A percentile compares a stretch with the other conserved stretches of the same genome.
These are phyloP conservation scores for Callitettix versicolor DNA, from an alignment of 1,140 invertebrate genomes.

Conservation along the genomic window DNA sequence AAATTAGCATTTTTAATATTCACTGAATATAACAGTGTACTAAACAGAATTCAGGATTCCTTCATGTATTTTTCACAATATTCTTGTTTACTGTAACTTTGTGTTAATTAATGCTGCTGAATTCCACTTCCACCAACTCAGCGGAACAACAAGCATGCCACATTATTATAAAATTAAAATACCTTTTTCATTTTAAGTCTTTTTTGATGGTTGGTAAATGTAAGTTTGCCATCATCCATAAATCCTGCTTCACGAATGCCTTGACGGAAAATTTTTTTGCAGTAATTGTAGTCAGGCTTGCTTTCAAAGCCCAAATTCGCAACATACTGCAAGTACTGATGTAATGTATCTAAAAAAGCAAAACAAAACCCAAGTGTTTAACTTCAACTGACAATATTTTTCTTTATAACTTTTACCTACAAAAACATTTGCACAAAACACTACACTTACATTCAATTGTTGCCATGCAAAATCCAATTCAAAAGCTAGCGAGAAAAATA, in stretches of 20 bases:
- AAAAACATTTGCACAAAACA: too few relatives aligned
- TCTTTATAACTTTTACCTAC: slow-evolving; percentile 7
- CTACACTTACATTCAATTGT: too few relatives aligned
- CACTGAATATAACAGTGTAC: too few relatives aligned
- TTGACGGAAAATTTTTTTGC: slow-evolving; percentile 35
- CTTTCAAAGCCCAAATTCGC: slow-evolving; percentile 49
- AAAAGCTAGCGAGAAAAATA: neutral
- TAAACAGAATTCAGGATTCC: too few relatives aligned
- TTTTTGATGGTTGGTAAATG: slow-evolving; percentile 25
- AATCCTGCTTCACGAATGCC: slow-evolving; percentile 33
- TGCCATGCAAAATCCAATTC: neutral
- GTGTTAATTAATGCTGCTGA: neutral
- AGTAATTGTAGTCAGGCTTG: slow-evolving; percentile 47
- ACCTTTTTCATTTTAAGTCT: slow-evolving; percentile 19
- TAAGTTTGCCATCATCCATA: slow-evolving; percentile 32
- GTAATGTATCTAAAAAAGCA: slow-evolving; percentile 35
- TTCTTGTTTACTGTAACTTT: neutral
- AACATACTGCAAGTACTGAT: slow-evolving; percentile 49
- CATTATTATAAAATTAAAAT: slow-evolving; percentile 1
- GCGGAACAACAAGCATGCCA: neutral
- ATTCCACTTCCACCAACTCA: neutral
- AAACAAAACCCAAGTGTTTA: slow-evolving; percentile 16
- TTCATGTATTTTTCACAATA: too few relatives aligned
- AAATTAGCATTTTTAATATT: too few relatives aligned
- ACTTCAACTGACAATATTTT: slow-evolving; percentile 5